These are phyloP conservation scores for Avahi laniger DNA, from an alignment of 2,797 vertebrate species.

Conservation along the genomic window DNA sequence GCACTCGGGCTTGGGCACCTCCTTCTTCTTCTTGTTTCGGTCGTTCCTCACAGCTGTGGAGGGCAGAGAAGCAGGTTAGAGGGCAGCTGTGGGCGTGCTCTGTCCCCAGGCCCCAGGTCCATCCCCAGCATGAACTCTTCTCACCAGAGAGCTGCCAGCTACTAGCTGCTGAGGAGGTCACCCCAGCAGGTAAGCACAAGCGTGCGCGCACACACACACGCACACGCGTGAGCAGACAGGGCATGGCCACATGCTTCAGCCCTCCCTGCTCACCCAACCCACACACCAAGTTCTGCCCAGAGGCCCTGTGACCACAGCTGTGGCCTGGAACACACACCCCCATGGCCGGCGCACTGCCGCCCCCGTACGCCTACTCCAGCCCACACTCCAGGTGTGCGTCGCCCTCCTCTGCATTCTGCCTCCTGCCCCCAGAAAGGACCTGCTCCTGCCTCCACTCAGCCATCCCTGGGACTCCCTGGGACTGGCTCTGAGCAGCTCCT, in stretches of 20 bases:
- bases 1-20: conserved; percentile 94
- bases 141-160: background rate
- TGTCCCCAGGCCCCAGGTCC: background rate
- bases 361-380: background rate
- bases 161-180: background rate
- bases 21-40: conserved; percentile 99
- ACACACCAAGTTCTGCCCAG: background rate
- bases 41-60: conserved; percentile 95
- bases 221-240: fast-evolving
- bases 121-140: background rate
- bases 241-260: fast-evolving
- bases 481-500: background rate
- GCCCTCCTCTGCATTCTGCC: background rate
- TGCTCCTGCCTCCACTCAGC: background rate
- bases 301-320: background rate
- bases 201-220: fast-evolving
- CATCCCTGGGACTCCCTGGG: background rate
- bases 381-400: background rate
- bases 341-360: fast-evolving
- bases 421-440: background rate
- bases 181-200: fast-evolving
- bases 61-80: background rate
- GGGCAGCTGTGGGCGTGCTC: background rate
- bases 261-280: background rate
- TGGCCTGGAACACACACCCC: background rate